Evolutionary conservation across 2,888 invertebrate genomes (phyloP).

Genomic region (Ecliptopera silaceata): DNA sequence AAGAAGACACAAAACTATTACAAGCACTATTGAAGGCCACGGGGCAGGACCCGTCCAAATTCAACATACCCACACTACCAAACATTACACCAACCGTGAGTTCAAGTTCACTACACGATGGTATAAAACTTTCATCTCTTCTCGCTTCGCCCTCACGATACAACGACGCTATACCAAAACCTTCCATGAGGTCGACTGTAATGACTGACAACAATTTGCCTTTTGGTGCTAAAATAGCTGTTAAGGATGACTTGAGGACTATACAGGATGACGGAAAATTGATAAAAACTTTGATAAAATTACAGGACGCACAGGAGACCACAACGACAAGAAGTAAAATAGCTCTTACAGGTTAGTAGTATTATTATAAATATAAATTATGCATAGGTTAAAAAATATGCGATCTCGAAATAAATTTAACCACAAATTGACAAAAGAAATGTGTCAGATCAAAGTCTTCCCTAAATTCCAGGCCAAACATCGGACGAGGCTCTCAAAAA

Average conservation of each 20-base stretch:
- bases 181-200: constrained; percentile 50
- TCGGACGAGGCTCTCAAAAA: constrained; percentile 73
- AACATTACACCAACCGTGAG: constrained; percentile 61
- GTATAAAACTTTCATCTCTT: constrained; percentile 55
- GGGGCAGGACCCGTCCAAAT: constrained; percentile 74
- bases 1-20: constrained; percentile 75
- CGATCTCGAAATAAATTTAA: too few species aligned
- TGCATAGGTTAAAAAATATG: too few species aligned
- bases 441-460: not conserved
- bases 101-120: constrained; percentile 47
- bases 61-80: constrained; percentile 71
- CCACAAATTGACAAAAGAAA: too few species aligned
- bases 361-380: too few species aligned
- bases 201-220: constrained; percentile 55
- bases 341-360: constrained; percentile 66
- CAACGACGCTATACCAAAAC: constrained; percentile 64
- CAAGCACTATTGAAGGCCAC: constrained; percentile 76
- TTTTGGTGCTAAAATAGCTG: constrained; percentile 68
- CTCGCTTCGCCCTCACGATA: constrained; percentile 66
- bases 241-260: constrained; percentile 66
- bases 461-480: constrained; percentile 63
- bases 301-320: constrained; percentile 73
- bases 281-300: constrained; percentile 76
- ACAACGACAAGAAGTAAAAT: constrained; percentile 70
- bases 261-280: constrained; percentile 72